Conservation (phyloP, 2,113 vertebrate genomes). For the Dipodomys stephensi region DNA sequence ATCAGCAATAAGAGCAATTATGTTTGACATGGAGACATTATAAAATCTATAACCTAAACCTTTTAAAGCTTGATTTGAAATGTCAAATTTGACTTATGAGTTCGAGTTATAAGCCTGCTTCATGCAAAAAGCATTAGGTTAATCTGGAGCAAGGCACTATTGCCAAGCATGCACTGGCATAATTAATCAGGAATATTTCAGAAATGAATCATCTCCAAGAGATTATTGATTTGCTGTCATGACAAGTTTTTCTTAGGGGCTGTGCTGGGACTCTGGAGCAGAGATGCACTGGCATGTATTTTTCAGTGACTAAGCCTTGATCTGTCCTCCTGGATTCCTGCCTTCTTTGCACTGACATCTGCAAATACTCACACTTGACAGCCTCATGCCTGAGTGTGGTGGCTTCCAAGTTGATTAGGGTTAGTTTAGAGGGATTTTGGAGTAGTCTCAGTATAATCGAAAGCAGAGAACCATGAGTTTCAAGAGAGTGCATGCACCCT, state of each 20-base stretch:
- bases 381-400: slow-evolving; percentile 86
- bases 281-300: slow-evolving; percentile 83
- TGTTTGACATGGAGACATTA: slow-evolving; percentile 80
- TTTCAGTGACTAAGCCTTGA: slow-evolving; percentile 87
- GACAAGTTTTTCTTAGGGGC: slow-evolving; percentile 82
- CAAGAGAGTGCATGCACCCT: slow-evolving; percentile 75
- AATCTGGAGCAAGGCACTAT: slow-evolving; percentile 83
- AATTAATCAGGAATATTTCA: slow-evolving; percentile 89
- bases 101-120: slow-evolving; percentile 83
- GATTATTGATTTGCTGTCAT: slow-evolving; percentile 88
- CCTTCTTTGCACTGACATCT: slow-evolving; percentile 87
- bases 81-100: slow-evolving; percentile 85
- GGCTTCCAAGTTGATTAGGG: slow-evolving; percentile 87
- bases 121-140: slow-evolving; percentile 89
- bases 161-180: slow-evolving; percentile 84
- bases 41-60: slow-evolving; percentile 87
- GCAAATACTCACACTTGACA: slow-evolving; percentile 89
- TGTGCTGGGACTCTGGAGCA: slow-evolving; percentile 77
- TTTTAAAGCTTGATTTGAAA: slow-evolving; percentile 85
- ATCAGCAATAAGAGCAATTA: slow-evolving; percentile 82
- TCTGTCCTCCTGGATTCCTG: slow-evolving; percentile 85
- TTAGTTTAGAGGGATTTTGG: slow-evolving; percentile 83
- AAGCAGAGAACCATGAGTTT: slow-evolving; percentile 86
- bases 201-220: slow-evolving; percentile 84
- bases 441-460: slow-evolving; percentile 82